These are phyloP conservation scores for Euphysa ruthae DNA, from an alignment of 30 jellyfish, hydroid and myxozoan species.

Conservation along the genomic window DNA sequence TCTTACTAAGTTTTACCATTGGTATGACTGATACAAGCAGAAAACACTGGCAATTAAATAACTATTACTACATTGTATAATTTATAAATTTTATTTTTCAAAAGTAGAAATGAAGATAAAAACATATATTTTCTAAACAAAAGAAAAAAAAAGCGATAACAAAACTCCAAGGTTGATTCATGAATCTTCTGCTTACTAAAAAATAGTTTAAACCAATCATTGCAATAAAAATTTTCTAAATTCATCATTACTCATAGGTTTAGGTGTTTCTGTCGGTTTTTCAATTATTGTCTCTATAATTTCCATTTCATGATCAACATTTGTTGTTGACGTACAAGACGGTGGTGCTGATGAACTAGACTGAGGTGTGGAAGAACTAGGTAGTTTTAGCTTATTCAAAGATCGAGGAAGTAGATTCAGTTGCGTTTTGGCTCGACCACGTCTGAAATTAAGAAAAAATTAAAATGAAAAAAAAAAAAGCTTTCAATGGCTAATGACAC, in stretches of 20 bases:
- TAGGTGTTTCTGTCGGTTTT: not conserved
- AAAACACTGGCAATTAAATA: no score
- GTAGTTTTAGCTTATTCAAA: constrained; percentile 3
- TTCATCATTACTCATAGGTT: constrained; percentile 63
- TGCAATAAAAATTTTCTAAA: constrained; percentile 45
- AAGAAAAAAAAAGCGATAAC: no score
- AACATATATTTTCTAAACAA: no score
- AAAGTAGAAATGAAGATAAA: no score
- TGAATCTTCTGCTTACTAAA: not conserved
- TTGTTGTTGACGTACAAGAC: not conserved
- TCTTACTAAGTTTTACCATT: no score
- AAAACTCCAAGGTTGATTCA: no score
- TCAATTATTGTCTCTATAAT: not conserved
- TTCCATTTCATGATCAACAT: not conserved
- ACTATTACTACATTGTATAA: no score
- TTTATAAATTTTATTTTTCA: no score
- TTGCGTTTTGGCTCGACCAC: constrained; percentile 90
- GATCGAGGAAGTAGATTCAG: constrained; percentile 77
- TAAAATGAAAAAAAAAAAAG: no score
- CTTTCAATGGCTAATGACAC: no score
- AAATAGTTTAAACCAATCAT: not conserved
- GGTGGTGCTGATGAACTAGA: not conserved
- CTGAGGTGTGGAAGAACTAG: not conserved
- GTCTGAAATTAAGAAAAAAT: constrained; percentile 20
- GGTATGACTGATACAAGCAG: no score